Base-by-base conservation (phyloP, 37 sponge, comb jelly and placozoan genomes). In the Tethya wilhelma region DNA sequence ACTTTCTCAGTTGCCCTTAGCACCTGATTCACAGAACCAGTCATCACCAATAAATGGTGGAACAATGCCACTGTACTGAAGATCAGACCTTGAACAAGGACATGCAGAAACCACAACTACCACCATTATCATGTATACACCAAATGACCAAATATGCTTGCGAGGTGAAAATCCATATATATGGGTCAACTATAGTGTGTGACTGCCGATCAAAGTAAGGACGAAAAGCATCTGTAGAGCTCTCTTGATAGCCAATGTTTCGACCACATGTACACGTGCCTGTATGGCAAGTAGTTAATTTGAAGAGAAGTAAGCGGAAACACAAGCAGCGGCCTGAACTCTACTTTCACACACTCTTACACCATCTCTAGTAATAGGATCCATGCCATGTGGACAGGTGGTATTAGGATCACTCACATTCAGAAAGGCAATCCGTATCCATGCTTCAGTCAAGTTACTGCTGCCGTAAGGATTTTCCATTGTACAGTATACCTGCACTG, bases 341-440 rank as follows among this genome's bases (percentile, higher is more conserved):
- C 14, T 9, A 49, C 53, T 9, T 9, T 14, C 14, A 49, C 53
- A 49, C 53, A 49, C 14, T 9, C 53, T 9, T 19, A 49, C 14
- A 14, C 53, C 53, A 49, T 44, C 56, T 42, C 2, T 17, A 9
- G 41, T 56, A 19, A 38, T 68, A 17, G 36, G 59, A 0, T 62
- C 69, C 25, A 49, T 49, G 53, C 53, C 53, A 49, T 36, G 2
- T 1, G 59, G 70, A 32, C 80, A 80, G 36, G 40, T n/a, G 7
- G n/a, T 28, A 19, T n/a, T 25, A 1, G 80, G 60, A 23, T 80
- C 70, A 0, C 70, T 69, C 80, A 80, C 69, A 44, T 80, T 69
- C 32, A 80, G 42, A 43, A 44, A 38, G 69, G 58, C 80, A n/a
- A 80, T 45, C 38, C 80, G 68, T 60, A 58, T 69, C 80, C 80